Evolutionary conservation across 1,140 invertebrate species (phyloP), one percentile per base, ranked within the genome.

Genomic region (Trichonephila inaurata): DNA sequence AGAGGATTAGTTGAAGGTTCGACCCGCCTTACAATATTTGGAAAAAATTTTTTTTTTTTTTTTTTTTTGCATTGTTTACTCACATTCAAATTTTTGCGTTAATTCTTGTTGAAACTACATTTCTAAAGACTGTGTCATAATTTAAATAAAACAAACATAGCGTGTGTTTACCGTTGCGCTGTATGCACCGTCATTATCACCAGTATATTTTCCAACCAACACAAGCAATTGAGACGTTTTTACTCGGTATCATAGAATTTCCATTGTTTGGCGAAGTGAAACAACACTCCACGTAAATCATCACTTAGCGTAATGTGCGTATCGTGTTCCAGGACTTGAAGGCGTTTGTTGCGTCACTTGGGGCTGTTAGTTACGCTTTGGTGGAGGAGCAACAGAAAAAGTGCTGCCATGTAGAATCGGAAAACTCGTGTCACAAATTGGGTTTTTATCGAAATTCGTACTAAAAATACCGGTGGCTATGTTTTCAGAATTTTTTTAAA

Each of bases 291-390:
- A 77, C 72, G 28, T 40, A 77, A 77, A 77, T 77, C 72, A 33
- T 18, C 72, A 77, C 28, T 77, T 77, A 77, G 72, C 72, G 28
- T 77, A 77, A 77, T 77, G 33, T 33, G 72, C 72, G 72, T 77
- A 77, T 77, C 72, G 24, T 28, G 28, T 40, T 28, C 72, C 16
- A 33, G 5, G 28, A 33, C 69, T 40, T 24, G 69, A 77, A 77
- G 72, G 28, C 24, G 72, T 77, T 77, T 24, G 28, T 28, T 33
- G 33, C 72, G 16, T 33, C 12, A 77, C 18, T 77, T 77, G 14
- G 33, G 28, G 72, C 28, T 24, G 28, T 77, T 77, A 40, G 72
- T 77, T 77, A 77, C 72, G 72, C 72, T 40, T 18, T 33, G 18
- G 28, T 77, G 33, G 18, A n/a, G n/a, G 1, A 12, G n/a, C 10